Evolutionary conservation across 2,888 invertebrate genomes (phyloP).

Genomic region (Spatulosminthurus flaviceps): DNA sequence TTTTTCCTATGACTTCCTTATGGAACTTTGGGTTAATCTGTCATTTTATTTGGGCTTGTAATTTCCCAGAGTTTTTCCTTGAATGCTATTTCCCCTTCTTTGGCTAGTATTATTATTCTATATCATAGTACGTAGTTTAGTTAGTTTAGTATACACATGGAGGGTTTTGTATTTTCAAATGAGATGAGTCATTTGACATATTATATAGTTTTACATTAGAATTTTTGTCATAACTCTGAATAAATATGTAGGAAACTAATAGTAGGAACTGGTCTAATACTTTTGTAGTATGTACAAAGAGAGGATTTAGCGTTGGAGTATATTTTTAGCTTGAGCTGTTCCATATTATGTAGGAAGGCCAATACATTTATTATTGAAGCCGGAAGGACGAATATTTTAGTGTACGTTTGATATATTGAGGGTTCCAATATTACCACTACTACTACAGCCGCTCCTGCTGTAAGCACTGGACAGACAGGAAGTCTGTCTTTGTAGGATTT

Average conservation of each 20-base stretch:
- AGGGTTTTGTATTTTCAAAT: no score
- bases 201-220: no score
- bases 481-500: not conserved
- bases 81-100: not conserved
- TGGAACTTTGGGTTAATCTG: constrained; percentile 13
- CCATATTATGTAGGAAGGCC: not conserved
- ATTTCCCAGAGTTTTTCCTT: not conserved
- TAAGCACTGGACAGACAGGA: not conserved
- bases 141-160: no score
- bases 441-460: no score
- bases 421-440: not conserved
- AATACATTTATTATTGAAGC: no score
- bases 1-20: not conserved
- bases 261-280: no score
- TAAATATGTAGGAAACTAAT: no score
- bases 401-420: not conserved
- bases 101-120: no score
- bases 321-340: not conserved
- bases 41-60: constrained; percentile 1
- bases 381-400: not conserved
- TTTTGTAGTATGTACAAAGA: no score
- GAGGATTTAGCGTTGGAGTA: not conserved
- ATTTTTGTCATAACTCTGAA: no score
- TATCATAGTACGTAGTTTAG: not conserved
- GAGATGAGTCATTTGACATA: no score